Evolutionary conservation across 2,888 invertebrate genomes (phyloP).

Genomic region (Apotomis betuletana): DNA sequence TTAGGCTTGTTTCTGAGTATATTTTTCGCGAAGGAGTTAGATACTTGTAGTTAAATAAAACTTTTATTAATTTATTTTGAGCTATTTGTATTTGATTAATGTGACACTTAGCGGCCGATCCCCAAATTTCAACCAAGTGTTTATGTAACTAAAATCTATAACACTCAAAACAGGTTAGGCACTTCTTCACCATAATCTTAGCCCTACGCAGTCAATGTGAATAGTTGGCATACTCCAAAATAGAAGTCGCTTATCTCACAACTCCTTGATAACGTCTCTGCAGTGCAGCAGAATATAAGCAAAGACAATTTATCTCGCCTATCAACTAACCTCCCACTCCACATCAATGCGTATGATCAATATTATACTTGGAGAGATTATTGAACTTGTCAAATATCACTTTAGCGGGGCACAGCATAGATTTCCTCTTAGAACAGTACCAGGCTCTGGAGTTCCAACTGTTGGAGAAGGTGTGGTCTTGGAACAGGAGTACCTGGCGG

Average conservation of each 20-base stretch:
- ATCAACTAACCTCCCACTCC: not conserved
- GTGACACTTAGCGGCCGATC: no score
- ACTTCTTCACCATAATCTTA: not conserved
- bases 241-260: no score
- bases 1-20: no score
- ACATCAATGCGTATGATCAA: slow-evolving; percentile 51
- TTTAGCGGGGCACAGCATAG: slow-evolving; percentile 52
- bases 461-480: slow-evolving; percentile 55
- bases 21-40: no score
- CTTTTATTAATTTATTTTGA: no score
- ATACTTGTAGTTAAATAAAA: no score
- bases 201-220: not conserved
- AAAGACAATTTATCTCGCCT: not conserved
- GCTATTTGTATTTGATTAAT: no score
- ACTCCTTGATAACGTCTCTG: no score
- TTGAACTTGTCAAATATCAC: slow-evolving; percentile 51
- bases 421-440: slow-evolving; percentile 58
- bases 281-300: no score
- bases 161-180: not conserved
- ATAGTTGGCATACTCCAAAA: no score
- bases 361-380: slow-evolving; percentile 49
- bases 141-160: not conserved
- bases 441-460: slow-evolving; percentile 55
- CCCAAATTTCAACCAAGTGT: no score
- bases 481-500: slow-evolving; percentile 51